Base-by-base conservation (phyloP, 2,113 vertebrate species). In the Notarius lentiginosus region DNA sequence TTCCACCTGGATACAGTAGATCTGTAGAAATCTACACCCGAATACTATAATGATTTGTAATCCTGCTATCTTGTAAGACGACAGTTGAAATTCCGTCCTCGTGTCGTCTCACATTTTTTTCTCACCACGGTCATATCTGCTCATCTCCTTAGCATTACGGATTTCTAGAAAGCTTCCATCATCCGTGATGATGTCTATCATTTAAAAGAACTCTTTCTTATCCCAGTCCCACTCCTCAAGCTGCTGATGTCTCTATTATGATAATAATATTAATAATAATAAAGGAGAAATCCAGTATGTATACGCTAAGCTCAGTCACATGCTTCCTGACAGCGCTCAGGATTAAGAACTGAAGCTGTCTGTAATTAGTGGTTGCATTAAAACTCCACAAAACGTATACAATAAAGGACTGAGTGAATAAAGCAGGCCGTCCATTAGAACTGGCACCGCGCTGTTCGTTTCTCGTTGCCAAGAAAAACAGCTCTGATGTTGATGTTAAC, bases 381-480 rank as follows among this genome's bases (percentile, higher is more conserved):
- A 84, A 87, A n/a, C 20, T 20, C 15, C 10, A 6, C 27, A 58
- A 9, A 80, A 61, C 0, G 5, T 14, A 60, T 6, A 58, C 55
- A 20, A 80, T 79, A 10, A 56, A 30, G 8, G 53, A 17, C 14
- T 0, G 12, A 56, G 1, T 9, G 6, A 9, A 77, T 55, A 77
- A 27, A 79, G 1, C 6, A 79, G 80, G 49, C 6, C 7, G 30
- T 82, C 82, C 14, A 51, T 75, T 82, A 51, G 2, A 61, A 20
- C 60, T 70, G 76, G 76, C 51, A 65, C 12, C 1, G 15, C 6
- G 55, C 65, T 18, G 1, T 6, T 22, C 15, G 51, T 72, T 7
- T 11, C 10, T 27, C 14, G 12, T 20, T 10, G 86, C 77, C 88
- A 87, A 82, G 86, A 61, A 72, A 85, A 85, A 56, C 58, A 68